These are phyloP conservation scores for Clinocottus analis DNA, from an alignment of 2,113 vertebrate species.

Conservation along the genomic window DNA sequence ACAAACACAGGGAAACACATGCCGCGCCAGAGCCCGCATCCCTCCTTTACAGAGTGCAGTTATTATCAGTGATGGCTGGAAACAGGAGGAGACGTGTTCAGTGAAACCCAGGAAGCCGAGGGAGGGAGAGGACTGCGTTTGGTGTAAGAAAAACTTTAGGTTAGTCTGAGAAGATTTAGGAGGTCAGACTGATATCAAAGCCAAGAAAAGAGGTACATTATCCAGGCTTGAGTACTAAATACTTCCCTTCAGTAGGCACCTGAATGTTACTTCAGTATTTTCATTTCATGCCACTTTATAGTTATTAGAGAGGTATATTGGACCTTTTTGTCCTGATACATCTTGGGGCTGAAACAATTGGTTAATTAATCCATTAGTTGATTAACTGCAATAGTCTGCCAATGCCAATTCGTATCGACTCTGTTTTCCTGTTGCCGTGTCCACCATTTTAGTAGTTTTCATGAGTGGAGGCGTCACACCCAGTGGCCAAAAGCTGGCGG, in stretches of 20 bases:
- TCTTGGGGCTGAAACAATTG: background rate
- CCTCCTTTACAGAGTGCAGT: constrained; percentile 10
- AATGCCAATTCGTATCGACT: no score
- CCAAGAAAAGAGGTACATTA: background rate
- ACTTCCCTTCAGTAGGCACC: background rate
- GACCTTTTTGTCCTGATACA: background rate
- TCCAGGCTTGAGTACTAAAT: background rate
- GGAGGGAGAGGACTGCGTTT: background rate
- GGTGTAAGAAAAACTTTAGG: background rate
- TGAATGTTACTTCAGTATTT: background rate
- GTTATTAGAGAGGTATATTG: background rate
- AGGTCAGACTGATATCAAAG: background rate
- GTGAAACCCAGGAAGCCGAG: constrained; percentile 28
- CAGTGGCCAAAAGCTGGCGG: no score
- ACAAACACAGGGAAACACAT: constrained; percentile 23
- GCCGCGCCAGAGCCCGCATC: constrained; percentile 40
- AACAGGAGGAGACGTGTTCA: constrained; percentile 15
- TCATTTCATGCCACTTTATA: background rate
- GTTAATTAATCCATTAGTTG: background rate
- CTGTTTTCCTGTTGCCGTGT: no score
- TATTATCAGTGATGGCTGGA: constrained; percentile 29
- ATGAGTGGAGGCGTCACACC: no score
- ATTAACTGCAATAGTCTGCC: background rate
- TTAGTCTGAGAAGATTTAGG: constrained; percentile 1
- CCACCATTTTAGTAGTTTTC: no score